These are phyloP conservation scores for Dryobates pubescens DNA, from an alignment of 2,797 vertebrate genomes.

Conservation along the genomic window DNA sequence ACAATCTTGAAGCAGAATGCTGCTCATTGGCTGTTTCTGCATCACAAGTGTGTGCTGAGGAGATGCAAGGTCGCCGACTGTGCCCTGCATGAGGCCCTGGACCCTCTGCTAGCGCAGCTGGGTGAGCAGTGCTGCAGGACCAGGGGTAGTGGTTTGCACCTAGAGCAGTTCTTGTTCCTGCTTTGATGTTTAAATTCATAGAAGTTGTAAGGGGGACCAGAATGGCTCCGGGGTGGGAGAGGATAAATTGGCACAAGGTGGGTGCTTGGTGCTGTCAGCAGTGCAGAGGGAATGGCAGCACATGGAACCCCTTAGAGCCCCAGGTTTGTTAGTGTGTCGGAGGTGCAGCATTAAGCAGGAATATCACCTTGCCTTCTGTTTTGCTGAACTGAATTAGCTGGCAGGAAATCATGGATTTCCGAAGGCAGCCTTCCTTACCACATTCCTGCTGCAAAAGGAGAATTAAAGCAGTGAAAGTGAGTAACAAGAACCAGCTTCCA, in stretches of 20 bases:
- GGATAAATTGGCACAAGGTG: constrained; percentile 37
- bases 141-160: not conserved
- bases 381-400: constrained; percentile 69
- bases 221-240: not conserved
- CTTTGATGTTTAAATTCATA: constrained; percentile 25
- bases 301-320: constrained; percentile 29
- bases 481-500: constrained; percentile 67
- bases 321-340: not conserved
- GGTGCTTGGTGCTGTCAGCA: not conserved
- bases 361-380: constrained; percentile 61
- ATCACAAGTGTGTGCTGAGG: fast-evolving
- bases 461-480: constrained; percentile 19
- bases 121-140: not conserved
- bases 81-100: fast-evolving
- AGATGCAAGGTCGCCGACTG: fast-evolving
- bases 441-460: constrained; percentile 52
- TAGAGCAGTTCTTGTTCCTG: not conserved
- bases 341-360: not conserved
- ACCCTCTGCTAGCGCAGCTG: not conserved
- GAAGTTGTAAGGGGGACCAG: not conserved
- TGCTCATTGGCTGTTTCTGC: not conserved
- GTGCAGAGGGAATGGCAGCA: not conserved
- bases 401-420: constrained; percentile 76
- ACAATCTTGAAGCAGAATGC: not conserved
- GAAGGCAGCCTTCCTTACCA: constrained; percentile 28